These are phyloP conservation scores for Parasteatoda tepidariorum DNA, from an alignment of 1,140 invertebrate genomes.

Conservation along the genomic window DNA sequence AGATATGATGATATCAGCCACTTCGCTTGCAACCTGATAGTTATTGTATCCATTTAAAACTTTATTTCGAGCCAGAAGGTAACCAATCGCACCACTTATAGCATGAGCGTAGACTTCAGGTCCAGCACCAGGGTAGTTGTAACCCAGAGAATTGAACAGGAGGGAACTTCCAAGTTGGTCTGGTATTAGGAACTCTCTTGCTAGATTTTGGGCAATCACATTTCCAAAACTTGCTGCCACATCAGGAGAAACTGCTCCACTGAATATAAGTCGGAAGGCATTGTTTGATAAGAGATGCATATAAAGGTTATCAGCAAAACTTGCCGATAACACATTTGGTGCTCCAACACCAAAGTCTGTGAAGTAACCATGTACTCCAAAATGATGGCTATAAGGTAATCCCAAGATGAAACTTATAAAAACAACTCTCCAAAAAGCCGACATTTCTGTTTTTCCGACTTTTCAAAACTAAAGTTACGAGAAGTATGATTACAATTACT, in stretches of 20 bases:
- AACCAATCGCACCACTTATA: neutral
- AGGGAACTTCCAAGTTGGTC: neutral
- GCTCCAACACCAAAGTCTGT: conserved; percentile 5
- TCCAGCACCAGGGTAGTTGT: neutral
- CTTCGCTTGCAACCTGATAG: neutral
- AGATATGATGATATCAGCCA: neutral
- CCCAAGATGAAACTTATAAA: too few relatives aligned
- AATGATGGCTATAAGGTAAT: too few relatives aligned
- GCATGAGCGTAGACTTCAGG: neutral
- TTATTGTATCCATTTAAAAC: conserved; percentile 4
- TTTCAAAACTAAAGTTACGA: too few relatives aligned
- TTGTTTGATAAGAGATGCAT: neutral
- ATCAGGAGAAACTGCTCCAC: neutral
- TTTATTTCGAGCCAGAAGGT: neutral
- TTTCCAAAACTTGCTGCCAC: neutral
- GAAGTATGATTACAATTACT: too few relatives aligned
- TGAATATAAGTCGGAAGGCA: conserved; percentile 10
- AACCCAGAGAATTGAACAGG: neutral
- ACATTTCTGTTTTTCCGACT: too few relatives aligned
- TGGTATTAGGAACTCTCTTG: conserved; percentile 1
- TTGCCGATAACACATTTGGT: neutral
- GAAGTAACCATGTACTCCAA: too few relatives aligned
- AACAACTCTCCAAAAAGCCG: too few relatives aligned
- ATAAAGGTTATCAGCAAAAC: conserved; percentile 4
- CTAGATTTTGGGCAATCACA: neutral